Base-by-base conservation (phyloP, 2,797 vertebrate species). In the Cryptoprocta ferox region DNA sequence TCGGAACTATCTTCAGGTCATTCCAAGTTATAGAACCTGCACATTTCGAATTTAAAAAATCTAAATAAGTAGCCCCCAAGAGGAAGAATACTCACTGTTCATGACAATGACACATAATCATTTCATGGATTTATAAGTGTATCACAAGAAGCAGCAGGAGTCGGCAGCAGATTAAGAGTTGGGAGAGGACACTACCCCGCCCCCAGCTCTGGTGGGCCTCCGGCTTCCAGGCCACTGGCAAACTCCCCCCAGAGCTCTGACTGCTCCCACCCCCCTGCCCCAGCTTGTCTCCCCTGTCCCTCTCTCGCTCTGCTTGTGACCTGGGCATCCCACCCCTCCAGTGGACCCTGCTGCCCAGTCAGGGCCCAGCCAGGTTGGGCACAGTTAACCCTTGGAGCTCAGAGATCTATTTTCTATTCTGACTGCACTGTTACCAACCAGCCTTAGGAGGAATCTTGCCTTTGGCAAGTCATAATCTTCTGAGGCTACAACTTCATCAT, bases 161-260 rank as follows among this genome's bases (percentile, higher is more conserved):
- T 2, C 18, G 5, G n/a, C 2, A n/a, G n/a, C 61, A 28, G 37
- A 1, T 12, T 5, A 7, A 68, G 30, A 9, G 30, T 0, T 15
- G 21, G 61, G 68, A 9, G 35, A 61, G 11, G 30, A 30, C 2
- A 16, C 15, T 1, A 1, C 15, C 28, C 35, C 53, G 30, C 32
- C 56, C 2, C 14, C 28, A 21, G 4, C 14, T 1, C 13, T 0
- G 10, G 30, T 4, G 32, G 15, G 59, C 24, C 65, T n/a, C 16
- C 30, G 86, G 70, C 24, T 45, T 45, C 42, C 19, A 42, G 28
- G 42, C 3, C 24, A 13, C 0, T 2, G 32, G 13, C 30, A 26
- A 18, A 53, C 68, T 21, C 15, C 18, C 48, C 48, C 48, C 0
- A 4, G 35, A 15, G 6, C 32, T 42, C 83, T 35, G 1, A 16